These are phyloP conservation scores for Betta splendens DNA, from an alignment of 2,797 vertebrate species.

Conservation along the genomic window DNA sequence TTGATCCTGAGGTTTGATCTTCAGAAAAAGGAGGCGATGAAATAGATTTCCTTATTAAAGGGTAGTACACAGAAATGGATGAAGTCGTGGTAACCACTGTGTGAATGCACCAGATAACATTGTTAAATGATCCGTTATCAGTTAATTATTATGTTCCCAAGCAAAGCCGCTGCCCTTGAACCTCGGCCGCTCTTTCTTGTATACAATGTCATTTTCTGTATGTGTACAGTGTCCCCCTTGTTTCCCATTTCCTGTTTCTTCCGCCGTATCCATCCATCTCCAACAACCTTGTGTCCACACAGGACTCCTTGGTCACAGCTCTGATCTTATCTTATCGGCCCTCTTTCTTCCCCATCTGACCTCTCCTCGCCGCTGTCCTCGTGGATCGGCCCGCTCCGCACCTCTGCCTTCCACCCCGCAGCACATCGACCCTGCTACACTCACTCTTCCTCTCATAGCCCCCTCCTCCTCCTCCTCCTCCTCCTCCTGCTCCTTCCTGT, in stretches of 20 bases:
- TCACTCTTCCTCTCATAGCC: conserved; percentile 22
- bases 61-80: not conserved
- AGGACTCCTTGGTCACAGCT: conserved; percentile 6
- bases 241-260: not conserved
- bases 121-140: not conserved
- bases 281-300: conserved; percentile 14
- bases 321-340: conserved; percentile 7
- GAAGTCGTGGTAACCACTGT: not conserved
- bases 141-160: conserved; percentile 1
- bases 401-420: conserved; percentile 33
- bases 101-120: not conserved
- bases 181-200: not conserved
- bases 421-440: conserved; percentile 18
- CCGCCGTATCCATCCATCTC: not conserved
- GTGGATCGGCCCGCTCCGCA: conserved; percentile 32
- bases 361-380: conserved; percentile 26
- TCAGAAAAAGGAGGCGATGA: not conserved
- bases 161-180: not conserved
- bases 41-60: not conserved
- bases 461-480: conserved; percentile 7
- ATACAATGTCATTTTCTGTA: not conserved
- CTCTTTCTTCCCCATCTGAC: conserved; percentile 13
- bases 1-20: too few relatives aligned
- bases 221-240: not conserved
- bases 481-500: conserved; percentile 35